Conservation (phyloP, 2,888 invertebrate genomes). For the Epistrophe grossulariae region DNA sequence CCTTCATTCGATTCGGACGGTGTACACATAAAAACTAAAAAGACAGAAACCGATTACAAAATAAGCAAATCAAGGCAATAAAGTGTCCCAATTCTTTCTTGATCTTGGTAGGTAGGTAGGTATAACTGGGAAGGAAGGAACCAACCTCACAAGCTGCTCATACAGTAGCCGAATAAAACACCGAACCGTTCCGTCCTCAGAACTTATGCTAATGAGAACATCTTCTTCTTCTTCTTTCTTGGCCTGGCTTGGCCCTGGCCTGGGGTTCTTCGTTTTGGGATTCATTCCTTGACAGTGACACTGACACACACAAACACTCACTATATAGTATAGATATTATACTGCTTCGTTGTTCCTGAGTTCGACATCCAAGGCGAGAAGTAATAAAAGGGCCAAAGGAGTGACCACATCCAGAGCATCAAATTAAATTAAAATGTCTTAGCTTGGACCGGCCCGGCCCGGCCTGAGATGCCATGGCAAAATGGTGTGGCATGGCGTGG, state of each 20-base stretch:
- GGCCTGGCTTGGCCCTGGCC: not conserved
- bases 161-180: conserved; percentile 74
- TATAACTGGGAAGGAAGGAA: conserved; percentile 18
- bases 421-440: conserved; percentile 76
- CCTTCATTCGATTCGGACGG: conserved; percentile 63
- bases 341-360: not conserved
- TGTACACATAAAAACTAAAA: conserved; percentile 45
- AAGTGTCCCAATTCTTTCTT: conserved; percentile 71
- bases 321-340: not conserved
- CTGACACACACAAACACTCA: conserved; percentile 53
- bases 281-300: conserved; percentile 62
- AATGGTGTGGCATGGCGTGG: conserved; percentile 28
- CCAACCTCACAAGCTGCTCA: conserved; percentile 75
- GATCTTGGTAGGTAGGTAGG: conserved; percentile 16
- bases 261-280: conserved; percentile 12
- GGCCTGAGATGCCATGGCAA: conserved; percentile 16
- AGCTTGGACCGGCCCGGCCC: conserved; percentile 39
- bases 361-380: conserved; percentile 67
- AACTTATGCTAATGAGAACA: conserved; percentile 76
- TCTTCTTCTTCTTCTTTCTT: conserved; percentile 60
- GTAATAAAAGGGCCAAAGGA: conserved; percentile 74
- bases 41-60: conserved; percentile 70
- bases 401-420: conserved; percentile 71
- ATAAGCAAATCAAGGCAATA: conserved; percentile 75
- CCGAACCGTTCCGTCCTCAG: conserved; percentile 43